Conservation (phyloP, 2,888 invertebrate species). For the Matsumyia berberina region DNA sequence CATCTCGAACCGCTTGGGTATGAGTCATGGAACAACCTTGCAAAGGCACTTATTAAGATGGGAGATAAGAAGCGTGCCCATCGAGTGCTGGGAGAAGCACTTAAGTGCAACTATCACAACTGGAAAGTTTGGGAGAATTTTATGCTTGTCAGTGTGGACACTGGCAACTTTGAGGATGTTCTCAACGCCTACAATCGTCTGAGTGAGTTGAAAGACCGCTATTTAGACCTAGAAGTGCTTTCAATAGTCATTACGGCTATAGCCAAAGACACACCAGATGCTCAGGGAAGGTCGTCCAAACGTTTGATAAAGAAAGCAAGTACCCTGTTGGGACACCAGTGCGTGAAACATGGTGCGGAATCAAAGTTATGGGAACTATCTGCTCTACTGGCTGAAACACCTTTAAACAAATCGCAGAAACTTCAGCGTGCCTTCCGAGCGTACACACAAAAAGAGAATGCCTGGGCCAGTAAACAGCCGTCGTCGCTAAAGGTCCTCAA, state of each 20-base stretch:
- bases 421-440: conserved; percentile 91
- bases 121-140: conserved; percentile 98
- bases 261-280: conserved; percentile 87
- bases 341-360: conserved; percentile 86
- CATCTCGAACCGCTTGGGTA: conserved; percentile 94
- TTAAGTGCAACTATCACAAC: conserved; percentile 96
- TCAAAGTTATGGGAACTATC: conserved; percentile 93
- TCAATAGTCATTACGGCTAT: conserved; percentile 90
- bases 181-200: conserved; percentile 93
- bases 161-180: conserved; percentile 93
- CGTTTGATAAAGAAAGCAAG: conserved; percentile 82
- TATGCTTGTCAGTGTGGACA: conserved; percentile 93
- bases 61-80: conserved; percentile 94
- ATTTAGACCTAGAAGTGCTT: conserved; percentile 91
- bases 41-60: conserved; percentile 95
- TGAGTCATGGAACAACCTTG: conserved; percentile 99
- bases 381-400: conserved; percentile 87
- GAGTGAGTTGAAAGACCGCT: conserved; percentile 93
- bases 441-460: conserved; percentile 87
- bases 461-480: conserved; percentile 86
- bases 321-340: conserved; percentile 82
- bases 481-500: conserved; percentile 87
- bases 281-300: conserved; percentile 85
- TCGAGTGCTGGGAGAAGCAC: conserved; percentile 93
- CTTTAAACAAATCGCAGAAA: conserved; percentile 88